Conservation (phyloP, 2,113 vertebrate species). For the Ammodytes marinus region DNA sequence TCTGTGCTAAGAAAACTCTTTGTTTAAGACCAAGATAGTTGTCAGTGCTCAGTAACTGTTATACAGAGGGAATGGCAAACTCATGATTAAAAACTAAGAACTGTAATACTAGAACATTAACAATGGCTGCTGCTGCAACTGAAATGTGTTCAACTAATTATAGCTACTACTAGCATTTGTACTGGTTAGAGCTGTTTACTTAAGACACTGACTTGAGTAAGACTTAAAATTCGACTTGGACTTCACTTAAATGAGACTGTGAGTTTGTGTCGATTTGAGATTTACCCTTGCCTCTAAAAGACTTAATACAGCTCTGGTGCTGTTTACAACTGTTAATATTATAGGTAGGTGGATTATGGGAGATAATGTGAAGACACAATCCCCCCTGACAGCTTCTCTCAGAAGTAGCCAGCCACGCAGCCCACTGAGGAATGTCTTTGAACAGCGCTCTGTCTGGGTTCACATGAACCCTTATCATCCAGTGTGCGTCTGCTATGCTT, state of each 20-base stretch:
- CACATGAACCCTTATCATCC: background rate
- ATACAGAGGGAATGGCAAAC: background rate
- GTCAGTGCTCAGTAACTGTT: background rate
- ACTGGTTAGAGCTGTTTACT: background rate
- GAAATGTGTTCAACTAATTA: background rate
- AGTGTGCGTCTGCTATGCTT: background rate
- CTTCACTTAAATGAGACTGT: background rate
- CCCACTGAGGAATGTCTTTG: background rate
- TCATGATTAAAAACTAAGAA: background rate
- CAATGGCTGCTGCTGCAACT: background rate
- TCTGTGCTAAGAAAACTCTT: slow-evolving; percentile 13
- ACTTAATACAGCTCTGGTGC: background rate
- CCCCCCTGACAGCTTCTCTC: background rate
- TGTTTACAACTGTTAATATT: background rate
- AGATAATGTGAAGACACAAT: background rate
- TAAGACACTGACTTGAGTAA: background rate
- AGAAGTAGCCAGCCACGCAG: background rate
- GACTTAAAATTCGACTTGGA: background rate
- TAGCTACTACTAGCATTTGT: too few relatives aligned
- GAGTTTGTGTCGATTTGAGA: background rate
- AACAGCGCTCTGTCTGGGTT: background rate
- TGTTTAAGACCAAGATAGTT: slow-evolving; percentile 7
- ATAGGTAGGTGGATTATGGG: background rate
- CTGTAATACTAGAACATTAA: too few relatives aligned
- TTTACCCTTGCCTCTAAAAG: background rate